Evolutionary conservation across 1,140 invertebrate genomes (phyloP).

Genomic region (Vanessa tameamea): DNA sequence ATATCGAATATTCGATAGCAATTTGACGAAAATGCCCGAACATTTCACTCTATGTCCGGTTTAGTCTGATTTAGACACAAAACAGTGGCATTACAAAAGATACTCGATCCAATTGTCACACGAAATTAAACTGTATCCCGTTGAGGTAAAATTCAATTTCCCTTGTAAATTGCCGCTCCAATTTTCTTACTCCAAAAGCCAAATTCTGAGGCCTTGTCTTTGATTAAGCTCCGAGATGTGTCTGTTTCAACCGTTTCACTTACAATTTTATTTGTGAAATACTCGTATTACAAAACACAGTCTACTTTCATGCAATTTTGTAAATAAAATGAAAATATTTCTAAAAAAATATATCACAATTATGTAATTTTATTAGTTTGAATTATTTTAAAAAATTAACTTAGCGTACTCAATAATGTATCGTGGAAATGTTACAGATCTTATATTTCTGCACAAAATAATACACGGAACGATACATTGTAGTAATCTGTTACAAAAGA

Average conservation of each 20-base stretch:
- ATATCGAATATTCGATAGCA: slow-evolving; percentile 28
- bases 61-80: slow-evolving; percentile 28
- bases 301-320: not conserved
- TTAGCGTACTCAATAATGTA: too few relatives aligned
- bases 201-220: slow-evolving; percentile 31
- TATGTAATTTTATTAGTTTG: too few relatives aligned
- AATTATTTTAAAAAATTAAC: too few relatives aligned
- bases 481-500: too few relatives aligned
- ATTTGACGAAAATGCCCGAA: slow-evolving; percentile 18
- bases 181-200: slow-evolving; percentile 30
- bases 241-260: slow-evolving; percentile 33
- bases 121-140: slow-evolving; percentile 12
- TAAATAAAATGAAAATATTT: too few relatives aligned
- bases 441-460: too few relatives aligned
- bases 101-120: not conserved
- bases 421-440: too few relatives aligned
- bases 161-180: slow-evolving; percentile 11
- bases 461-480: too few relatives aligned
- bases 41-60: slow-evolving; percentile 26
- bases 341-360: too few relatives aligned
- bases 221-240: slow-evolving; percentile 32
- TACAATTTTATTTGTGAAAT: slow-evolving; percentile 28
- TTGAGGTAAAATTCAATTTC: not conserved
- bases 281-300: not conserved
- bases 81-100: slow-evolving; percentile 28